These are phyloP conservation scores for Fistularia tabacaria DNA, from an alignment of 2,797 vertebrate genomes.

Conservation along the genomic window DNA sequence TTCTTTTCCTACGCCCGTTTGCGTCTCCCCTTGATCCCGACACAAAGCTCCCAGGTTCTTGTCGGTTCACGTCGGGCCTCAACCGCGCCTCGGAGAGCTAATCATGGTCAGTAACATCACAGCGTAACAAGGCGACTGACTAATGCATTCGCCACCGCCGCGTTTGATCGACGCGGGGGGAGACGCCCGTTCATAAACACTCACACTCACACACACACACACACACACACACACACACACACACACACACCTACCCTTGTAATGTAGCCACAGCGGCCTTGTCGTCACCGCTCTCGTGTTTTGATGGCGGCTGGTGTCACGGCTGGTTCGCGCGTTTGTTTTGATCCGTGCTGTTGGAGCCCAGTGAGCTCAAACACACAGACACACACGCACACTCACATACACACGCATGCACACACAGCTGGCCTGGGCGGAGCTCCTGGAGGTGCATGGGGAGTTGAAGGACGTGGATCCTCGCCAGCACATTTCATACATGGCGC, in stretches of 20 bases:
- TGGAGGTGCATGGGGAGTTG: constrained; percentile 65
- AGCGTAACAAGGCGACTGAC: constrained; percentile 56
- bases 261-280: constrained; percentile 51
- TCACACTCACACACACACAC: constrained; percentile 12
- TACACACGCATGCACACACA: constrained; percentile 46
- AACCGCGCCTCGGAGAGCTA: constrained; percentile 49
- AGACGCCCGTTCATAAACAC: constrained; percentile 2
- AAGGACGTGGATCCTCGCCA: constrained; percentile 78
- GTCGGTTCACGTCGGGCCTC: constrained; percentile 43
- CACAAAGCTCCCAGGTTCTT: constrained; percentile 51
- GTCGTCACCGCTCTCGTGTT: constrained; percentile 48
- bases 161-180: constrained; percentile 37
- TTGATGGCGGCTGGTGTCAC: constrained; percentile 58
- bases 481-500: constrained; percentile 72
- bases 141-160: constrained; percentile 55
- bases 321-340: constrained; percentile 70
- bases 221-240: not conserved
- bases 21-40: constrained; percentile 58
- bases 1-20: constrained; percentile 22
- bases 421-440: constrained; percentile 67
- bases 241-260: constrained; percentile 31
- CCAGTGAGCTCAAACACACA: constrained; percentile 62
- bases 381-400: constrained; percentile 55
- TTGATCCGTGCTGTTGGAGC: constrained; percentile 71
- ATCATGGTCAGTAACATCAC: constrained; percentile 57